Base-by-base conservation (phyloP, 1,140 invertebrate species). In the Sitobion miscanthi region DNA sequence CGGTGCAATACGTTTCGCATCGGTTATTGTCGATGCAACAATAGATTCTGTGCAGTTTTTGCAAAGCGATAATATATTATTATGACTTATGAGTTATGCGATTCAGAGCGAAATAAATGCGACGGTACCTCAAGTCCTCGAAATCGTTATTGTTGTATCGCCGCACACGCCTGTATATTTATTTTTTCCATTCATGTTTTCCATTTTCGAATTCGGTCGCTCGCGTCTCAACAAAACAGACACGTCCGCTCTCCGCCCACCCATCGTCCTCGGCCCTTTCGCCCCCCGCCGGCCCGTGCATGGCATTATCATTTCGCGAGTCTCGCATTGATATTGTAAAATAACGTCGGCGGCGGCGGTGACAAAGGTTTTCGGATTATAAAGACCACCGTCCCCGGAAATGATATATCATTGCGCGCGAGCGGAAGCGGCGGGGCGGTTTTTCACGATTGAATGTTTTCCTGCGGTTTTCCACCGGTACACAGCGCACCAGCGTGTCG, bases 361-460 rank as follows among this genome's bases (percentile, higher is more conserved):
- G 62, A 77, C 62, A 77, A 77, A 77, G 62, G 62, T 77, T 77
- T 77, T 77, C n/a, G 62, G 62, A 77, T 77, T 77, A 77, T 77
- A 77, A 77, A 77, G 30, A 77, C 62, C 30, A 77, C 62, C 62
- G 62, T 77, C 62, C 62, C 62, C 62, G 62, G 30, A 77, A 77
- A 77, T 77, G 62, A 77, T 77, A 77, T 77, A 77, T 77, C 62
- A 77, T 77, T 35, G 30, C n/a, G 30, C 14, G 62, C n/a, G 62
- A 77, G n/a, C 30, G 30, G 62, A 4, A 77, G 62, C 5, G 14
- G 62, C n/a, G n/a, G 30, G 62, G 62, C 0, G 5, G 62, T 77
- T 77, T 77, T 77, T 77, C n/a, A n/a, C 62, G 62, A 77, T 77
- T 77, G 62, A 77, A 77, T 77, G n/a, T 77, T 77, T 77, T 77